Conservation (phyloP, 2,113 vertebrate genomes). For the Scartelaos histophorus region DNA sequence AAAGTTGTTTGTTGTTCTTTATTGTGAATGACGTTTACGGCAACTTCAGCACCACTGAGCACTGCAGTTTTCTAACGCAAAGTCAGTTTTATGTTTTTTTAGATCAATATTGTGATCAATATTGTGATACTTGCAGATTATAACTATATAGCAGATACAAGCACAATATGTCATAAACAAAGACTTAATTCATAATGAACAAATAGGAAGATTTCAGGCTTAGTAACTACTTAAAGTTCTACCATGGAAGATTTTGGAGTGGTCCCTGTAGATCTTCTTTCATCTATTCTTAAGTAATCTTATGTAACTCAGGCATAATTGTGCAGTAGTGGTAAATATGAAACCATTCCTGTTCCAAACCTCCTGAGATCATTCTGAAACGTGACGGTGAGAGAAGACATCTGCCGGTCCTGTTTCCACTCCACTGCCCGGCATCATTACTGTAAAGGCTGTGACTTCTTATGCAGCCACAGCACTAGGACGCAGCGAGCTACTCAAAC, state of each 20-base stretch:
- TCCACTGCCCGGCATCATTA: slow-evolving; percentile 40
- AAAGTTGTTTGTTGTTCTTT: no score
- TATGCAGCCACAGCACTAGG: slow-evolving; percentile 27
- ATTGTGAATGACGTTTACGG: background rate
- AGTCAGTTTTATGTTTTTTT: no score
- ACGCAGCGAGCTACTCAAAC: slow-evolving; percentile 14
- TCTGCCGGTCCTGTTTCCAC: slow-evolving; percentile 48
- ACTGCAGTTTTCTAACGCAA: no score
- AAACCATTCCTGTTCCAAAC: slow-evolving; percentile 5
- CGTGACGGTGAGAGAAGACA: slow-evolving; percentile 30
- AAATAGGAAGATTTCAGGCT: no score
- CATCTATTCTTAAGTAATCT: background rate
- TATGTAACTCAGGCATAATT: slow-evolving; percentile 7
- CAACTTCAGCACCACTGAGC: no score
- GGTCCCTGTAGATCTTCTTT: background rate
- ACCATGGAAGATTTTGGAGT: background rate
- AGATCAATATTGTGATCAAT: no score
- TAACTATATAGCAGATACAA: no score
- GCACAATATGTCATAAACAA: no score
- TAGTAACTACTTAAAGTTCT: no score
- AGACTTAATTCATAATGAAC: no score
- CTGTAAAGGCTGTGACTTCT: slow-evolving; percentile 23
- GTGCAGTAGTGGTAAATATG: slow-evolving; percentile 16
- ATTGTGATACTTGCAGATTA: no score
- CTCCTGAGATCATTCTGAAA: slow-evolving; percentile 32